Evolutionary conservation across 2,797 vertebrate species (phyloP).

Genomic region (Molossus alvarezi): DNA sequence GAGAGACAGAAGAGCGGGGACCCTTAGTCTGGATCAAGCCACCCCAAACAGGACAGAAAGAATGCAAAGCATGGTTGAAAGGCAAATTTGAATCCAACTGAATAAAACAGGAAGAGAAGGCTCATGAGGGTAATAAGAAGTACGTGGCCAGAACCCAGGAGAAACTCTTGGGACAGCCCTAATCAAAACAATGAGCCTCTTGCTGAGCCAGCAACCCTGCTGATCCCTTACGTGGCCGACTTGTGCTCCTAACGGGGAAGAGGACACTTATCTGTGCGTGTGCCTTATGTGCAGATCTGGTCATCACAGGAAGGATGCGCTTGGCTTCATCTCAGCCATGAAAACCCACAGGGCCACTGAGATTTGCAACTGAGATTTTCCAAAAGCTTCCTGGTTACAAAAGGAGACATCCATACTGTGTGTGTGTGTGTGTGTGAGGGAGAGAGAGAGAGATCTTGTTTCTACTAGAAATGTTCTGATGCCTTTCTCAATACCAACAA

Average conservation of each 20-base stretch:
- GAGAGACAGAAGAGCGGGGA: not conserved
- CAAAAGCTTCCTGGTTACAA: not conserved
- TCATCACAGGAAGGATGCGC: not conserved
- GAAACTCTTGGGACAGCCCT: not conserved
- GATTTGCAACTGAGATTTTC: conserved; percentile 14
- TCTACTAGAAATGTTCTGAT: not conserved
- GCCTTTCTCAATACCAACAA: not conserved
- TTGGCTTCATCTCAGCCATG: not conserved
- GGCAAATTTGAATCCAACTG: not conserved
- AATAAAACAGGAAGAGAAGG: conserved; percentile 10
- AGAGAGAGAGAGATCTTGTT: not conserved
- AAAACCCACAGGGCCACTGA: conserved; percentile 18
- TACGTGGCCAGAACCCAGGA: not conserved
- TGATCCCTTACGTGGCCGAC: not conserved
- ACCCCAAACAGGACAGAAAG: not conserved
- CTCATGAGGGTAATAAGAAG: conserved; percentile 15
- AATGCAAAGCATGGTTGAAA: conserved; percentile 21
- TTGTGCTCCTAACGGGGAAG: not conserved
- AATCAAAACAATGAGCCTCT: not conserved
- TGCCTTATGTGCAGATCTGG: not conserved
- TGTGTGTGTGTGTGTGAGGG: not conserved
- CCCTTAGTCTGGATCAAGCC: not conserved
- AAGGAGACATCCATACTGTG: not conserved
- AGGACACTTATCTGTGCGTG: not conserved
- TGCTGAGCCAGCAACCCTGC: not conserved